Percentiles rank a stretch among this genome's conserved stretches.
phyloP scores from a whole-genome alignment of 2,888 invertebrate species.

The Brachyptera risi region DNA sequence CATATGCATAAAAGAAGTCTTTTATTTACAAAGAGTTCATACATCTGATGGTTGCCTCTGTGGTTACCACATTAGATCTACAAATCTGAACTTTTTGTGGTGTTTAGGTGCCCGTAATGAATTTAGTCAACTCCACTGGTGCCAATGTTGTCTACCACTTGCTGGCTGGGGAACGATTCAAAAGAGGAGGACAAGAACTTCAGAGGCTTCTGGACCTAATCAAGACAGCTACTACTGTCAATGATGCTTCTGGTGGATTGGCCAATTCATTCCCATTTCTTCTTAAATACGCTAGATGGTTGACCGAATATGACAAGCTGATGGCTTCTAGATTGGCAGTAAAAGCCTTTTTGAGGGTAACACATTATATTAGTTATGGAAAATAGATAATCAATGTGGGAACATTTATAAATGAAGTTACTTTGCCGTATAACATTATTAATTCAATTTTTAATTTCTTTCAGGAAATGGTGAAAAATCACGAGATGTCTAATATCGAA shows the following conservation, averaged over 20 bases:
- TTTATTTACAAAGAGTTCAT: too few relatives aligned
- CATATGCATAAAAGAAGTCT: too few relatives aligned
- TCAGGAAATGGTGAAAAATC: slow-evolving; percentile 17
- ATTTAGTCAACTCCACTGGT: slow-evolving; percentile 15
- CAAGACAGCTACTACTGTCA: slow-evolving; percentile 8
- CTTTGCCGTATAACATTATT: too few relatives aligned
- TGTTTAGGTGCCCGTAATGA: slow-evolving; percentile 5
- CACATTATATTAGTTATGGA: too few relatives aligned
- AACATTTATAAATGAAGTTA: too few relatives aligned
- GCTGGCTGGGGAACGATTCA: slow-evolving; percentile 18
- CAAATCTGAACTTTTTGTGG: too few relatives aligned
- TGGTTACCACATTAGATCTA: too few relatives aligned
- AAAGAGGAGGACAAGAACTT: slow-evolving; percentile 6
- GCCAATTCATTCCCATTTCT: slow-evolving; percentile 8
- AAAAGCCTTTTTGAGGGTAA: slow-evolving; percentile 7
- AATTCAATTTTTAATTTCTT: too few relatives aligned
- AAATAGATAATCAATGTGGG: too few relatives aligned
- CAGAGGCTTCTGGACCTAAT: neutral
- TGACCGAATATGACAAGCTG: slow-evolving; percentile 16
- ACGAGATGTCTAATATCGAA: slow-evolving; percentile 1
- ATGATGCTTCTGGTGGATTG: slow-evolving; percentile 4
- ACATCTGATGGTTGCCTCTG: too few relatives aligned
- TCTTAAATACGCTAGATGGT: neutral
- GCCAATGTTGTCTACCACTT: slow-evolving; percentile 26
- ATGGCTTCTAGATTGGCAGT: slow-evolving; percentile 6